phyloP scores from a whole-genome alignment of 2,888 invertebrate genomes.

The Trichogramma evanescens region DNA sequence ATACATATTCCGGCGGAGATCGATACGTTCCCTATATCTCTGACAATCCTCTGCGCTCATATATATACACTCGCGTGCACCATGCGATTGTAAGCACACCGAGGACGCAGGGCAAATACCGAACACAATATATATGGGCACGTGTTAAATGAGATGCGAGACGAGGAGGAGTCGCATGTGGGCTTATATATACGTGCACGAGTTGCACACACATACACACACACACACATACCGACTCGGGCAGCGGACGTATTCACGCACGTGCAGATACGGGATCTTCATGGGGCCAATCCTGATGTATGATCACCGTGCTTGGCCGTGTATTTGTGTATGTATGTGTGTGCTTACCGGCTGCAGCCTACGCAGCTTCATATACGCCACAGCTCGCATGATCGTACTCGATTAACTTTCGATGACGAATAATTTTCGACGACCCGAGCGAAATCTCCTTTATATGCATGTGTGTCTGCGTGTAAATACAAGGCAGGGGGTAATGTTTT shows the following conservation, averaged over 20 bases:
- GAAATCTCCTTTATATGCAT: no score
- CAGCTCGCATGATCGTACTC: background rate
- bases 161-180: constrained; percentile 8
- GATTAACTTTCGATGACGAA: constrained; percentile 20
- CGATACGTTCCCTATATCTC: no score
- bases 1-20: no score
- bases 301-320: background rate
- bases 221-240: no score
- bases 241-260: no score
- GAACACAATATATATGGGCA: constrained; percentile 24
- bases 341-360: background rate
- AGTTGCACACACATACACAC: no score
- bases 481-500: no score
- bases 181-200: constrained; percentile 12
- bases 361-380: background rate
- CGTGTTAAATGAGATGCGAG: constrained; percentile 11
- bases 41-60: no score
- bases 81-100: constrained; percentile 35
- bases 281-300: constrained; percentile 11
- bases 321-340: background rate
- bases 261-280: no score
- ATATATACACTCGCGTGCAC: no score
- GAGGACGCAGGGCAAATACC: constrained; percentile 34
- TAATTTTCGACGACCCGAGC: constrained; percentile 18
- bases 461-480: no score